Evolutionary conservation across 2,888 invertebrate genomes (phyloP).

Genomic region (Odontothrips loti): DNA sequence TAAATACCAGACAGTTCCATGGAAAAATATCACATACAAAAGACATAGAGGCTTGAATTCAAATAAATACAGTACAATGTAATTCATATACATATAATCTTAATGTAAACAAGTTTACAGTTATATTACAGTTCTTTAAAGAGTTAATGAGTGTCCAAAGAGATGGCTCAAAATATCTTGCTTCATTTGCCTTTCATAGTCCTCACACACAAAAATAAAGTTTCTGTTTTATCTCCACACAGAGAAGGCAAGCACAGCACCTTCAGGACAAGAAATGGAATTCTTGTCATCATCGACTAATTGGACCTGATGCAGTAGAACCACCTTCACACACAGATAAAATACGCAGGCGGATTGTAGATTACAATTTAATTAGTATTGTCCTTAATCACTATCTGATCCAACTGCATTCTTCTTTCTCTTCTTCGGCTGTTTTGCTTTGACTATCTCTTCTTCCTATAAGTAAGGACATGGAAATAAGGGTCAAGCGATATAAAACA

Average conservation of each 20-base stretch:
- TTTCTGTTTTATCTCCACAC: background rate
- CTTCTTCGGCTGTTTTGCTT: constrained; percentile 85
- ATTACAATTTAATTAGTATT: constrained; percentile 29
- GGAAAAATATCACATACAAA: constrained; percentile 19
- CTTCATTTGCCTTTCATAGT: background rate
- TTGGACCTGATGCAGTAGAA: background rate
- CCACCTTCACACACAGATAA: background rate
- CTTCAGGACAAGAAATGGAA: no score
- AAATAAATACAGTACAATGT: constrained; percentile 12
- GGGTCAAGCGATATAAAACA: constrained; percentile 28
- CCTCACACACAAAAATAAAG: background rate
- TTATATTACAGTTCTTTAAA: constrained; percentile 1
- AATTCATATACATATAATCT: background rate
- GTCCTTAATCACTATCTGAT: constrained; percentile 86
- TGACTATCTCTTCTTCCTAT: constrained; percentile 85
- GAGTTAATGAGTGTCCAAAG: constrained; percentile 20
- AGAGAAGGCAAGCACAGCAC: no score
- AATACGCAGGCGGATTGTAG: constrained; percentile 18
- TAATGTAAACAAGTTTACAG: background rate
- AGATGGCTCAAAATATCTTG: constrained; percentile 3
- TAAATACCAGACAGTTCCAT: constrained; percentile 4
- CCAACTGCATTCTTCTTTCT: constrained; percentile 74
- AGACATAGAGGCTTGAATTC: constrained; percentile 14
- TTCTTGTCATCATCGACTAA: no score
- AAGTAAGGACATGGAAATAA: constrained; percentile 41